Evolutionary conservation across 1,140 invertebrate species (phyloP).

Genomic region (Tetraneura akinire): DNA sequence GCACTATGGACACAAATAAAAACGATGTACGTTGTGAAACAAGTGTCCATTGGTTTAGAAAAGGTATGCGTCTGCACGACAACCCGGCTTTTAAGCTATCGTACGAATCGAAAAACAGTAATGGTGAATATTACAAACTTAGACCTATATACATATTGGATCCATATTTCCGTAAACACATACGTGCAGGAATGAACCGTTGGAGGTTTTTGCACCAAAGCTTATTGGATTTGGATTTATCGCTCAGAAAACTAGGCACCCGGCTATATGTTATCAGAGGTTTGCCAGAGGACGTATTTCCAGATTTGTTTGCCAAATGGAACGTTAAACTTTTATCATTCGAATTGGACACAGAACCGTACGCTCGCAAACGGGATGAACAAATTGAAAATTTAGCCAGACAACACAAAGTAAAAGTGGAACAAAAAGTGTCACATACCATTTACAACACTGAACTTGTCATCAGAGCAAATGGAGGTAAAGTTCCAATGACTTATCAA

Average conservation of each 20-base stretch:
- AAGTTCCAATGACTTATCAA: slow-evolving; percentile 71
- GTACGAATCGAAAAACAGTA: slow-evolving; percentile 59
- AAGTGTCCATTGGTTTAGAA: slow-evolving; percentile 71
- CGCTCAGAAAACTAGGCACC: slow-evolving; percentile 62
- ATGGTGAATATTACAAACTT: slow-evolving; percentile 55
- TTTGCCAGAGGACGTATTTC: slow-evolving; percentile 66
- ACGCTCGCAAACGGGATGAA: slow-evolving; percentile 66
- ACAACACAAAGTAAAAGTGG: slow-evolving; percentile 64
- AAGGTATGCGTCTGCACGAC: slow-evolving; percentile 72
- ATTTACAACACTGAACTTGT: slow-evolving; percentile 69
- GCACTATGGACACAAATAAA: background rate
- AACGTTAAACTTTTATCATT: slow-evolving; percentile 68
- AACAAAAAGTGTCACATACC: slow-evolving; percentile 69
- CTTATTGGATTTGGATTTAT: slow-evolving; percentile 68
- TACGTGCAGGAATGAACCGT: slow-evolving; percentile 68
- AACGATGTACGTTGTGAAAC: slow-evolving; percentile 52
- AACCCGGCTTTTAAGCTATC: slow-evolving; percentile 69
- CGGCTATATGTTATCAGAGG: slow-evolving; percentile 69
- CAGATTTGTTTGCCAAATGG: slow-evolving; percentile 70
- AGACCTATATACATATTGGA: slow-evolving; percentile 72
- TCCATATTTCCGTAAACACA: slow-evolving; percentile 66
- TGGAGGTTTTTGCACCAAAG: slow-evolving; percentile 72
- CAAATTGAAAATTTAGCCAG: slow-evolving; percentile 66
- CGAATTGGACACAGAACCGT: slow-evolving; percentile 74
- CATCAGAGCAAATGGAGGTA: slow-evolving; percentile 67